phyloP scores from a whole-genome alignment of 1,140 invertebrate species.

The Meloidogyne chitwoodi region DNA sequence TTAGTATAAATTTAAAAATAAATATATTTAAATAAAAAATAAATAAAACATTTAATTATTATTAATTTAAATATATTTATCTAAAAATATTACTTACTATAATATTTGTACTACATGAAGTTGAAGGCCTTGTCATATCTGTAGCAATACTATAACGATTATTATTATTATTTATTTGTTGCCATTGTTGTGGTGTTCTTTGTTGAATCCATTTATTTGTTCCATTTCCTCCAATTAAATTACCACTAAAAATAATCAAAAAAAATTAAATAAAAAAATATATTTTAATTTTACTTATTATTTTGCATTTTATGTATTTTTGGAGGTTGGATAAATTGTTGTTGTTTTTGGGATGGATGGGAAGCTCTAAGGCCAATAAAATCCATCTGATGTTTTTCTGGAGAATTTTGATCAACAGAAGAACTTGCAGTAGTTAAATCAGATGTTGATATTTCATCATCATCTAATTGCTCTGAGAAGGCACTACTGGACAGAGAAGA shows the following conservation, averaged over 20 bases:
- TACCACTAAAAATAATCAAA: not conserved
- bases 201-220: not conserved
- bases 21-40: too few relatives aligned
- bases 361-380: not conserved
- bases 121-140: not conserved
- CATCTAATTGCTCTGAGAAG: conserved; percentile 21
- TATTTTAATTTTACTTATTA: not conserved
- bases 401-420: not conserved
- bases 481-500: conserved; percentile 29
- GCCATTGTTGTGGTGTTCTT: not conserved
- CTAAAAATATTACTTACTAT: too few relatives aligned
- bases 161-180: not conserved
- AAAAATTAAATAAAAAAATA: not conserved
- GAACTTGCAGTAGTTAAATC: conserved; percentile 20
- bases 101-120: not conserved
- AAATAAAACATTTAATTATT: too few relatives aligned
- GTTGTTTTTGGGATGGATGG: not conserved
- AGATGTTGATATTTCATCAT: conserved; percentile 22
- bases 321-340: not conserved
- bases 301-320: not conserved
- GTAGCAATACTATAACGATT: not conserved
- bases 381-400: not conserved
- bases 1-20: too few relatives aligned
- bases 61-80: too few relatives aligned
- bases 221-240: not conserved